Percentiles rank a stretch among this genome's conserved stretches.
phyloP scores from a whole-genome alignment of 2,113 vertebrate genomes.

The Rynchops niger region DNA sequence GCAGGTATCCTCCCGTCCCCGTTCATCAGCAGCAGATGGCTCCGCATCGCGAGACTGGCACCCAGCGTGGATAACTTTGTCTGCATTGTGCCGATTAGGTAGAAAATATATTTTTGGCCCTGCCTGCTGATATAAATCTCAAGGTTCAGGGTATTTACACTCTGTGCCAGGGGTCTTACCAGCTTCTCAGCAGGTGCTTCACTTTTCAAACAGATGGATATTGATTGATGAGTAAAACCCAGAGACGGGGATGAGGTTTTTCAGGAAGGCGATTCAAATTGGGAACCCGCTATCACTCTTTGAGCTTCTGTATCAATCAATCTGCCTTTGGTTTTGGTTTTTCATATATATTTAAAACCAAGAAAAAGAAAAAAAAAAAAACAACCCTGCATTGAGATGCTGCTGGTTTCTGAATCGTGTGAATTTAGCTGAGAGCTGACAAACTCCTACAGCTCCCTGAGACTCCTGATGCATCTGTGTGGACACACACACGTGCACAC shows the following conservation, averaged over 20 bases:
- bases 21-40: background rate
- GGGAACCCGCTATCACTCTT: background rate
- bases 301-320: background rate
- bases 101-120: background rate
- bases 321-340: background rate
- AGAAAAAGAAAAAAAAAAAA: background rate
- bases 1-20: background rate
- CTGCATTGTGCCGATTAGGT: background rate
- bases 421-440: background rate
- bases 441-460: background rate
- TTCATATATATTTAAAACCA: background rate
- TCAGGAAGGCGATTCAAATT: conserved; percentile 5
- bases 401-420: background rate
- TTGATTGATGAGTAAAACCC: conserved; percentile 12
- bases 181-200: background rate
- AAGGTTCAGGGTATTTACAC: background rate
- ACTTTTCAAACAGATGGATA: conserved; percentile 42
- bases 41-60: background rate
- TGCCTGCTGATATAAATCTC: background rate
- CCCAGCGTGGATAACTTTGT: background rate
- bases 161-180: background rate
- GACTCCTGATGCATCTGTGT: background rate
- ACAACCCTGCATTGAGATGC: background rate
- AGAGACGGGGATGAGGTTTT: background rate
- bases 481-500: rapidly evolving